phyloP scores from a whole-genome alignment of 2,797 vertebrate genomes.

The Acestrorhynchus altus region DNA sequence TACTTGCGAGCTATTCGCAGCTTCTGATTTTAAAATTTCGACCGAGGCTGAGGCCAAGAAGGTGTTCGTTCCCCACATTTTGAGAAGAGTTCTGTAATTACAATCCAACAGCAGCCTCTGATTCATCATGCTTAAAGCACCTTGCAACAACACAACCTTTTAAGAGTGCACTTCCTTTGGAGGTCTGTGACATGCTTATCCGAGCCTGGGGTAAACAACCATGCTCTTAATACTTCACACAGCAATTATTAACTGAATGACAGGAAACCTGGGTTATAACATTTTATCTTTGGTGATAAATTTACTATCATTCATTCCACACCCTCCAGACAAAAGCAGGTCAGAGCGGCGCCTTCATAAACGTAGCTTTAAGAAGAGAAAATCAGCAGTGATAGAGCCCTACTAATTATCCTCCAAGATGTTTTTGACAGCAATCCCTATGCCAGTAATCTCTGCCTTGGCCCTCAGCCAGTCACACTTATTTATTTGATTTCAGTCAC shows the following conservation, averaged over 20 bases:
- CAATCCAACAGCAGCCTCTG: slow-evolving; percentile 9
- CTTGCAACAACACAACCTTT: slow-evolving; percentile 7
- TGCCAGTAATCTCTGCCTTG: slow-evolving; percentile 71
- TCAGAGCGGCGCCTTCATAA: slow-evolving; percentile 37
- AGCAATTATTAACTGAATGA: slow-evolving; percentile 31
- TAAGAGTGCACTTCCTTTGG: slow-evolving; percentile 10
- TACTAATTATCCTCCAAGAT: slow-evolving; percentile 75
- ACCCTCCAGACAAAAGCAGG: slow-evolving; percentile 47
- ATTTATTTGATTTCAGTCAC: slow-evolving; percentile 74
- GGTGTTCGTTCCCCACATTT: neutral
- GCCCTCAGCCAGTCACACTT: slow-evolving; percentile 63
- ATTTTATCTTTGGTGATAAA: slow-evolving; percentile 37
- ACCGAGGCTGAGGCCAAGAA: neutral
- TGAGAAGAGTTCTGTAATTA: slow-evolving; percentile 12
- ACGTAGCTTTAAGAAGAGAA: slow-evolving; percentile 57
- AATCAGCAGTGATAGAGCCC: slow-evolving; percentile 67
- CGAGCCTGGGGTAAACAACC: slow-evolving; percentile 6
- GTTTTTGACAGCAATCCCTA: slow-evolving; percentile 74
- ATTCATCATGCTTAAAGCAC: slow-evolving; percentile 8
- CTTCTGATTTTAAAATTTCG: slow-evolving; percentile 30
- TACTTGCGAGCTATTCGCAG: slow-evolving; percentile 22
- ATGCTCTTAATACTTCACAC: slow-evolving; percentile 30
- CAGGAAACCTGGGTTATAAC: slow-evolving; percentile 41
- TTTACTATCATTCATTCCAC: slow-evolving; percentile 39
- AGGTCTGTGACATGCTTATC: slow-evolving; percentile 27